Evolutionary conservation across 2,888 invertebrate genomes (phyloP).

Genomic region (Agrenia bidenticulata): DNA sequence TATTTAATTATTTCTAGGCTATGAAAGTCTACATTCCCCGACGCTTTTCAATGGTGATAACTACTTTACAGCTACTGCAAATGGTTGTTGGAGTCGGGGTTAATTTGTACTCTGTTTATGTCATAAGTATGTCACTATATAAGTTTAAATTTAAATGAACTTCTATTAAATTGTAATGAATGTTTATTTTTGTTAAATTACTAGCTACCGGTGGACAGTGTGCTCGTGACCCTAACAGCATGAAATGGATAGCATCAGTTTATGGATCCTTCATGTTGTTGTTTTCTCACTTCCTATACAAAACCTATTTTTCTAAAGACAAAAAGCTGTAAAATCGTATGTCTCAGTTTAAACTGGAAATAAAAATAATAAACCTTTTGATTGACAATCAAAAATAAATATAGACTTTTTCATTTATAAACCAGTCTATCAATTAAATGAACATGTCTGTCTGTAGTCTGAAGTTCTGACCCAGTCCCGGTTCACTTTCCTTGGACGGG

Average conservation of each 20-base stretch:
- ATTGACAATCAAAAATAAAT: too few relatives aligned
- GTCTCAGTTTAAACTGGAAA: too few relatives aligned
- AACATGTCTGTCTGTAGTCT: too few relatives aligned
- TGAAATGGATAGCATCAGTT: conserved; percentile 32
- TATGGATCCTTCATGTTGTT: conserved; percentile 35
- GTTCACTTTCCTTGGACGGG: too few relatives aligned
- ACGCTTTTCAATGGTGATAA: conserved; percentile 84
- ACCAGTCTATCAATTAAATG: too few relatives aligned
- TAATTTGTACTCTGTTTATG: conserved; percentile 81
- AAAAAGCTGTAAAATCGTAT: conserved; percentile 10
- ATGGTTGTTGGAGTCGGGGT: conserved; percentile 90
- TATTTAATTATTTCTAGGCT: conserved; percentile 57
- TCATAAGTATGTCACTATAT: conserved; percentile 30
- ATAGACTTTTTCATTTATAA: too few relatives aligned
- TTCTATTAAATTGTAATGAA: too few relatives aligned
- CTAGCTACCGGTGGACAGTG: conserved; percentile 27
- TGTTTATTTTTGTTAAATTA: conserved; percentile 3
- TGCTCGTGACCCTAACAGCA: conserved; percentile 33
- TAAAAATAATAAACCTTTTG: too few relatives aligned
- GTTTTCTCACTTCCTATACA: conserved; percentile 37
- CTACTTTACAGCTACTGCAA: conserved; percentile 83
- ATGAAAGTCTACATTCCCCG: conserved; percentile 82
- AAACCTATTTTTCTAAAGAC: conserved; percentile 30
- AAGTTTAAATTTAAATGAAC: background rate
- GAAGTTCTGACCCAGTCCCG: too few relatives aligned